phyloP scores from a whole-genome alignment of 2,113 vertebrate genomes.

The Balaeniceps rex region DNA sequence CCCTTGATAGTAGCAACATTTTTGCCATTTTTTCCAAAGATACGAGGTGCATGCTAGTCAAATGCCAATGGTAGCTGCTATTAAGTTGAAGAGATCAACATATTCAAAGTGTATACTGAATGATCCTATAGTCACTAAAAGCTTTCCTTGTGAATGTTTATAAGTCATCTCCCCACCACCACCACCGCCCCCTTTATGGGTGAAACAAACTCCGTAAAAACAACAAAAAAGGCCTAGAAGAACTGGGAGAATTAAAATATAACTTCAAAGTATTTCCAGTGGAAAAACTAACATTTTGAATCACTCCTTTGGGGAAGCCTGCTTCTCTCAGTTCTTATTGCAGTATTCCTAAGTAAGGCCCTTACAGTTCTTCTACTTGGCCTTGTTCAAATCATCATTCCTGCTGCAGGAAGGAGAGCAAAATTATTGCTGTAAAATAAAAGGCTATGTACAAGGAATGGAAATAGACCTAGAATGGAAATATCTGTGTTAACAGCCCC shows the following conservation, averaged over 20 bases:
- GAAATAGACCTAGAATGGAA: neutral
- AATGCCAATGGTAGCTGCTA: neutral
- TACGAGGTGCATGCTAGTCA: neutral
- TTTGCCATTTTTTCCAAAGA: neutral
- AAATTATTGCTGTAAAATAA: neutral
- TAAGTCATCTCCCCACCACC: neutral
- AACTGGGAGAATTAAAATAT: neutral
- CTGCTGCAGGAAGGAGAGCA: neutral
- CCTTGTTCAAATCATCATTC: neutral
- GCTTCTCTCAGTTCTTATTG: neutral
- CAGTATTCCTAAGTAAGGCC: neutral
- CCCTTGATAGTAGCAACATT: neutral
- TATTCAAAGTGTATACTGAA: neutral
- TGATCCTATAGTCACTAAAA: neutral
- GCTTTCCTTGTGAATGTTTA: neutral
- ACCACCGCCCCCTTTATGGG: neutral
- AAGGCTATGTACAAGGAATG: neutral
- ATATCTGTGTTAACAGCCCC: neutral
- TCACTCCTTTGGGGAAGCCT: neutral
- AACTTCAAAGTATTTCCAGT: neutral
- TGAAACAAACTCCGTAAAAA: neutral
- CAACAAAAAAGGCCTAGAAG: neutral
- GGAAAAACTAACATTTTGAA: neutral
- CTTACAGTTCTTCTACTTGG: neutral
- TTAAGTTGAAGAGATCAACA: neutral